Evolutionary conservation across 1,140 invertebrate species (phyloP), one percentile per base, ranked within the genome.

Genomic region (Drosophila orosa): DNA sequence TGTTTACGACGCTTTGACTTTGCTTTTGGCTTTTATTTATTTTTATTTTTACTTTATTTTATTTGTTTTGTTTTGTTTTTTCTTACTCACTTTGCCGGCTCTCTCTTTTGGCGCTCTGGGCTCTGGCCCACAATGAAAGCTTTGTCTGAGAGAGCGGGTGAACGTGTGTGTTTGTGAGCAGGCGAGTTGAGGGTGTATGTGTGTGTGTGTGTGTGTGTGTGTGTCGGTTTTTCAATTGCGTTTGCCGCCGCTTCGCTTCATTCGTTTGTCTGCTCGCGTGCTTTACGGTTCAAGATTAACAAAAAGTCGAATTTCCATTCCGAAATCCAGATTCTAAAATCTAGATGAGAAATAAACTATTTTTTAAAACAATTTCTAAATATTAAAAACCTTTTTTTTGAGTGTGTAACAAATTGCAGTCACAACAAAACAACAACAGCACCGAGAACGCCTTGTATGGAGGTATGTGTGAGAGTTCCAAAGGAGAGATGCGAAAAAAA

Each of bases 211-310:
- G 29, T 63, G 61, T 60, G 59, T 59, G 15, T 59, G 44, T 72
- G 44, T 72, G 44, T 83, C 75, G 71, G 83, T 77, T 87, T 86
- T 82, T 87, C 79, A 87, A 79, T 86, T 82, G 71, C 66, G 66
- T 45, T 79, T 67, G 74, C 78, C 78, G 82, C 82, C 78, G 82
- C 85, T 82, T 87, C 75, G 83, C 83, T 86, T 86, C 82, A 86
- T 86, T 86, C 83, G 83, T 79, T 86, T 86, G 83, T 66, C 66
- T 86, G 78, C 82, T 86, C 82, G 82, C 82, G 79, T 87, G 82
- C 83, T 66, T 79, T 87, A 79, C 83, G 56, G 83, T 82, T 86
- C 75, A 66, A 77, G 83, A 80, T 78, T 82, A 47, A 75, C 52
- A 24, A 77, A 37, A 76, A 68, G 33, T 56, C 55, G 50, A 25